phyloP scores from a whole-genome alignment of 1,140 invertebrate species.

The Apis mellifera region DNA sequence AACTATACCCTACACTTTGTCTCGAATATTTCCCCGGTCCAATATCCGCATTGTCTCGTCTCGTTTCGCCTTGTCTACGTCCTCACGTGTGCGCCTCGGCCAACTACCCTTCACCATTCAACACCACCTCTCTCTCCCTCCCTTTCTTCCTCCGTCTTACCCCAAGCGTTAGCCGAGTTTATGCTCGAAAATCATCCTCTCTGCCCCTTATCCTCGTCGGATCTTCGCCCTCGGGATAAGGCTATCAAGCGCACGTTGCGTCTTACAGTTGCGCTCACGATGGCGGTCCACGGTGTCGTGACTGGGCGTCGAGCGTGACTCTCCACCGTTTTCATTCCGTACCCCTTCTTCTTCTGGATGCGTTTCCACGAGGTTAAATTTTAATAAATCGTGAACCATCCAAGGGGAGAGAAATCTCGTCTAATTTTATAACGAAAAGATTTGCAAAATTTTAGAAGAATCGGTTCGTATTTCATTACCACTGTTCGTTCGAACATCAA shows the following conservation, averaged over 20 bases:
- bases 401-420: too few relatives aligned
- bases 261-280: conserved; percentile 47
- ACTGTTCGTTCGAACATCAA: too few relatives aligned
- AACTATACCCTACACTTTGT: conserved; percentile 73
- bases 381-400: background rate
- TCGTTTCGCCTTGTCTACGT: conserved; percentile 68
- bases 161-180: conserved; percentile 62
- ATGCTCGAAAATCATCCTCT: conserved; percentile 64
- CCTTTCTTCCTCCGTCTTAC: background rate
- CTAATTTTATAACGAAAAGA: too few relatives aligned
- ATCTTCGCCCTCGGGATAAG: conserved; percentile 75
- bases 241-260: conserved; percentile 79
- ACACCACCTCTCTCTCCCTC: background rate
- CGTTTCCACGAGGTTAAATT: background rate
- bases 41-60: conserved; percentile 77
- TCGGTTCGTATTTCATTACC: too few relatives aligned
- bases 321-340: background rate
- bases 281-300: conserved; percentile 40
- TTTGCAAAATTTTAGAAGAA: too few relatives aligned
- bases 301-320: conserved; percentile 8
- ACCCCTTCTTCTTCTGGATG: background rate
- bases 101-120: conserved; percentile 49
- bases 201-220: conserved; percentile 56
- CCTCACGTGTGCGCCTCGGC: conserved; percentile 74
- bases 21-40: conserved; percentile 71